Percentiles rank a stretch among this genome's conserved stretches.
These are phyloP conservation scores for Petaurus breviceps DNA, from an alignment of 2,113 vertebrate genomes.

Conservation along the genomic window DNA sequence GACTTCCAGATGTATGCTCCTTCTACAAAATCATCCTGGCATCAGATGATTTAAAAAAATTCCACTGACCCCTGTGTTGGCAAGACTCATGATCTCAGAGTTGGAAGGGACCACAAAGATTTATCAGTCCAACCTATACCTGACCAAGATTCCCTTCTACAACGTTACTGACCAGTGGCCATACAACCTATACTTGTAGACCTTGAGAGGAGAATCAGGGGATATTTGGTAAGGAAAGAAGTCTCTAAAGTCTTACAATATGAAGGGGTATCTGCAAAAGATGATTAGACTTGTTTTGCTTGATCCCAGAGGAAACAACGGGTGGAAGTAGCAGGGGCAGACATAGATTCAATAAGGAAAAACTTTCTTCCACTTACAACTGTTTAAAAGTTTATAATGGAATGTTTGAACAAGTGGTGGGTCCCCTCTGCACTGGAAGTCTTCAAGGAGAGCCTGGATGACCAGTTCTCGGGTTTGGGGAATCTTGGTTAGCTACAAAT, in stretches of 20 bases:
- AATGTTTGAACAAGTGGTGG: not conserved
- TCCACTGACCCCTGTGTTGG: not conserved
- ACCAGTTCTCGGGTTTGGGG: not conserved
- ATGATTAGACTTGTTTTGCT: not conserved
- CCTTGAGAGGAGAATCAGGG: not conserved
- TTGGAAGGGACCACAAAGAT: not conserved
- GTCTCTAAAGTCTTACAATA: not conserved
- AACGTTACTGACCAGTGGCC: constrained; percentile 15
- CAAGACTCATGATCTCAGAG: not conserved
- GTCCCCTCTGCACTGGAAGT: not conserved
- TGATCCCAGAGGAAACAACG: not conserved
- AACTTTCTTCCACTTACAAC: not conserved
- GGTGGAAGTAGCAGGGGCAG: not conserved
- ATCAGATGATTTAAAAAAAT: constrained; percentile 15
- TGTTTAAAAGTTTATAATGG: not conserved
- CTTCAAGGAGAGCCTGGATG: not conserved
- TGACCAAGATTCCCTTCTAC: too few species aligned
- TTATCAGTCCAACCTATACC: not conserved
- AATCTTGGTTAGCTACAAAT: not conserved
- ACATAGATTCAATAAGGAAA: not conserved
- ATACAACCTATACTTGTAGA: not conserved
- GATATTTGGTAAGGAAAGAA: not conserved
- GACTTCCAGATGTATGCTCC: not conserved
- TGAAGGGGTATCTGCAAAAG: not conserved
- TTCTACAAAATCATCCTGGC: constrained; percentile 13